Evolutionary conservation across 2,888 invertebrate species (phyloP).

Genomic region (Rosalia funebris): DNA sequence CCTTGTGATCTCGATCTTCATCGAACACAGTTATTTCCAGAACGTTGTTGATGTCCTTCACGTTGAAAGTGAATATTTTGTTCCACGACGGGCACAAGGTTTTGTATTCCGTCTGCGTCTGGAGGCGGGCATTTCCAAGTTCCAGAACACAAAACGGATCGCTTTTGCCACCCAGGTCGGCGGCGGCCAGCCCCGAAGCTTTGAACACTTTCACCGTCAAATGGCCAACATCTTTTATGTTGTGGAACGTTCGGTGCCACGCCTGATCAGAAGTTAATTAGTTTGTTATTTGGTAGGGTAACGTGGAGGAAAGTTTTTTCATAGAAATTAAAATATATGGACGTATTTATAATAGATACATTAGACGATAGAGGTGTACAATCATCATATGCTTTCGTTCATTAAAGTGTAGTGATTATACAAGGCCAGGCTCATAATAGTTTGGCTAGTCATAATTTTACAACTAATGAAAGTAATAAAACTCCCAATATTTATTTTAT

Average conservation of each 20-base stretch:
- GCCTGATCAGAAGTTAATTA: constrained; percentile 64
- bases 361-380: background rate
- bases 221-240: constrained; percentile 89
- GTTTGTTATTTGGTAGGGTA: background rate
- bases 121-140: constrained; percentile 91
- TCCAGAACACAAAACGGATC: constrained; percentile 99
- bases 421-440: too few species aligned
- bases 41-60: constrained; percentile 95
- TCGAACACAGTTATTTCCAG: constrained; percentile 97
- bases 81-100: constrained; percentile 97
- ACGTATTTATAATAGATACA: background rate
- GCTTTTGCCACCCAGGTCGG: constrained; percentile 96
- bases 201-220: constrained; percentile 92
- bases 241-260: constrained; percentile 75
- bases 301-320: background rate
- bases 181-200: constrained; percentile 88
- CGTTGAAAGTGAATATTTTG: constrained; percentile 96
- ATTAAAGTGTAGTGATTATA: too few species aligned
- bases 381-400: too few species aligned
- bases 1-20: constrained; percentile 97
- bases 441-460: too few species aligned
- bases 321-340: background rate
- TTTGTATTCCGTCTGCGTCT: constrained; percentile 99
- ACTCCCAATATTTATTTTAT: too few species aligned
- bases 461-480: too few species aligned